Percentiles rank a stretch among this genome's conserved stretches.
These are phyloP conservation scores for Clarias platycephalus DNA, from an alignment of 2,797 vertebrate species.

Conservation along the genomic window DNA sequence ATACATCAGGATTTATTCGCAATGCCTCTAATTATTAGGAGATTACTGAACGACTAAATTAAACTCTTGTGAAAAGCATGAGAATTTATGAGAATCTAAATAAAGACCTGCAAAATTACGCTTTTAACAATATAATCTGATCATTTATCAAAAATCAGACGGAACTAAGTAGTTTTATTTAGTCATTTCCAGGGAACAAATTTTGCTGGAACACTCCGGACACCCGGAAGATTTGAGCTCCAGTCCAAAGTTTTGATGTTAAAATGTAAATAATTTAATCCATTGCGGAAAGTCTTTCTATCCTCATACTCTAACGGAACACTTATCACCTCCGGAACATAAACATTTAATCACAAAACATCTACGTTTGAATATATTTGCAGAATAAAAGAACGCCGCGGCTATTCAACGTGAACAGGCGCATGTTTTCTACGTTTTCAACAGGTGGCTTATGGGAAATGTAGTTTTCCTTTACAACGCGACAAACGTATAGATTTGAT, in stretches of 20 bases:
- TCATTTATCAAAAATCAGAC: neutral
- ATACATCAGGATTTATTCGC: neutral
- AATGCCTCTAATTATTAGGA: neutral
- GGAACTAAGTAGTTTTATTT: neutral
- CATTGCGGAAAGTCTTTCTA: neutral
- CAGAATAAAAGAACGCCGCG: neutral
- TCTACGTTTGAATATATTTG: too few relatives aligned
- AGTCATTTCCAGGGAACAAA: neutral
- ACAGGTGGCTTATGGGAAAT: constrained; percentile 13
- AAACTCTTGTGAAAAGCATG: neutral
- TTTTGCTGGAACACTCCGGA: neutral
- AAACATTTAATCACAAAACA: neutral
- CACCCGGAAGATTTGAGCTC: neutral
- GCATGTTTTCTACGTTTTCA: too few relatives aligned
- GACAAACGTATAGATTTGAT: neutral
- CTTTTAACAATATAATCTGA: neutral
- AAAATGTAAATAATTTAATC: neutral
- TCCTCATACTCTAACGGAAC: neutral
- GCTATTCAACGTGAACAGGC: neutral
- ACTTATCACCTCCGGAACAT: neutral
- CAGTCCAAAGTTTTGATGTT: neutral
- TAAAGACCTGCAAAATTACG: neutral
- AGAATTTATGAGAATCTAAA: neutral
- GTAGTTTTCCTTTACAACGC: neutral
- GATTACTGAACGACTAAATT: neutral